Evolutionary conservation across 2,888 invertebrate genomes (phyloP).

Genomic region (Endotricha flammealis): DNA sequence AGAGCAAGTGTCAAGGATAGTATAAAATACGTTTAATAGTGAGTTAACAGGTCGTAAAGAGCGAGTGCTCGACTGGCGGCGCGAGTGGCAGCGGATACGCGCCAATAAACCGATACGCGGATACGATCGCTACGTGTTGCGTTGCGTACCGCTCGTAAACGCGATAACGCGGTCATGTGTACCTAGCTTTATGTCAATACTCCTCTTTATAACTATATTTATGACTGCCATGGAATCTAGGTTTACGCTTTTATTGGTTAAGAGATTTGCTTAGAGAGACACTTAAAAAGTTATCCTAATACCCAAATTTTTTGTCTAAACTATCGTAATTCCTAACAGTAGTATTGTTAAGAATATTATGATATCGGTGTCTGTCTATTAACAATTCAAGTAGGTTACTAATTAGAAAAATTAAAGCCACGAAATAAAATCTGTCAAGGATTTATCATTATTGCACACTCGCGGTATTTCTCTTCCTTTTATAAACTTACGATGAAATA

Average conservation of each 20-base stretch:
- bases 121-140: constrained; percentile 20
- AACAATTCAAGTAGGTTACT: no score
- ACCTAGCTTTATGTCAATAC: not conserved
- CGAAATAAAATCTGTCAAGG: no score
- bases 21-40: not conserved
- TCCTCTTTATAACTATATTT: not conserved
- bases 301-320: no score
- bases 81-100: not conserved
- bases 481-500: no score
- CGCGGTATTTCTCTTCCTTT: no score
- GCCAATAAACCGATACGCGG: not conserved
- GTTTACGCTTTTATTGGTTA: not conserved
- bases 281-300: no score
- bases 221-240: not conserved
- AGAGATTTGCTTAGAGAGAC: no score
- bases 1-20: not conserved
- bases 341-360: no score
- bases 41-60: not conserved
- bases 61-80: not conserved
- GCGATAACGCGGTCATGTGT: not conserved
- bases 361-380: no score
- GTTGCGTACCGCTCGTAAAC: constrained; percentile 3
- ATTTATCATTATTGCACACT: no score
- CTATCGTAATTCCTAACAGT: no score
- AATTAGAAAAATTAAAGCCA: no score